Base-by-base conservation (phyloP, 1,140 invertebrate species). In the Lepidurus arcticus region DNA sequence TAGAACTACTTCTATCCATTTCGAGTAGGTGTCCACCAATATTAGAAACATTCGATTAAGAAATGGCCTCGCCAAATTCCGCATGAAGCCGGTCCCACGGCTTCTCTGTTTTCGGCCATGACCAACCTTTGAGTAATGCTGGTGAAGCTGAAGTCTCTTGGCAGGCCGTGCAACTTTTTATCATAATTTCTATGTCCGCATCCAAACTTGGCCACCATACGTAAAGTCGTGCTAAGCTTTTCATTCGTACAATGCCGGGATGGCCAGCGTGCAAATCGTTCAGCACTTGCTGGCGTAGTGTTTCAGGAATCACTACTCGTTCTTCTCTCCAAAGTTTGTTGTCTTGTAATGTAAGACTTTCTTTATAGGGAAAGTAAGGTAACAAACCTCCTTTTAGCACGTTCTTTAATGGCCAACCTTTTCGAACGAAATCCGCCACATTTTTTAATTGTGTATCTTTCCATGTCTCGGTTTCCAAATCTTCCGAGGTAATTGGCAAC, bases 161-260 rank as follows among this genome's bases (percentile, higher is more conserved):
- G 79, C 84, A 85, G 5, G 74, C 34, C 11, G 80, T 43, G 81
- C 83, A 85, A 24, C 24, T 16, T 24, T 21, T 24, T 10, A 78
- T 44, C 24, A 21, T 26, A 65, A 80, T 75, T 84, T 87, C 86
- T 0, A 83, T 84, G 16, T 88, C 85, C 77, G 82, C 82, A 79
- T 90, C 86, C 0, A 89, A 85, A 42, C 81, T 81, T 13, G 84
- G 84, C 87, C 86, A 90, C 85, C 86, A 89, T 7, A 88, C 83
- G 81, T 88, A 87, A 13, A 81, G 82, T 21, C 87, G 74, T 3
- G 89, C 83, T n/a, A 88, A 74, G 1, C 82, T 80, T 82, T 90
- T 90, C 87, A 89, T 90, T 0, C 82, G 83, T 0, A 84, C 84
- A 9, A 88, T 85, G 6, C 88, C 87, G 5, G 84, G 84, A 81